Evolutionary conservation across 2,113 vertebrate species (phyloP), one percentile per base, ranked within the genome.

Genomic region (Furnarius figulus): DNA sequence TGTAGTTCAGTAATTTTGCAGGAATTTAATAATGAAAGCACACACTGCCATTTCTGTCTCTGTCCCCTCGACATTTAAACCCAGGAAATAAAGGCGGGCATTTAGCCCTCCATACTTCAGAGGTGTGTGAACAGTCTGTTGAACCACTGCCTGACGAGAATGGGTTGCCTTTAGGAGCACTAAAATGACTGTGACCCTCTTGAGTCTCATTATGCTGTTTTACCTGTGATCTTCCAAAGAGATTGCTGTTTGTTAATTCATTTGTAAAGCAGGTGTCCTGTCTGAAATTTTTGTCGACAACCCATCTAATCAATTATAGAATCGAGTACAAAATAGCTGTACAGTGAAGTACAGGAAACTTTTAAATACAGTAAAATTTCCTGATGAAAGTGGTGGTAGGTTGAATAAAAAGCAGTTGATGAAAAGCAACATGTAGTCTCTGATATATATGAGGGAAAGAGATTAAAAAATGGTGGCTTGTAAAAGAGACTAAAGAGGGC

Each of bases 31-130:
- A 80, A 46, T 80, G 83, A 85, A 93, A 94, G 62, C 52, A 19
- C 66, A 14, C 19, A 1, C 73, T 56, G 5, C 72, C 33, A 12
- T 79, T 87, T 86, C 68, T 74, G 2, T 53, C 40, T 68, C 58
- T 89, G 46, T 90, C 94, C 50, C 78, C 33, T 1, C 55, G 78
- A 35, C 52, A 55, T 80, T 91, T 70, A 96, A 87, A 50, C 67
- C 42, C 39, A 39, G 72, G 83, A 92, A 80, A 90, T 88, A 95
- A 93, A 95, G 90, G 52, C 74, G 87, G 61, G 25, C 39, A 53
- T 96, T 90, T 90, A 85, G 67, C 91, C 31, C 74, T 93, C 46
- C 37, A 0, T 76, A 17, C 85, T 93, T 93, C 75, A 93, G 71
- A 96, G 91, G 6, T 42, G 52, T 50, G 4, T 19, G 81, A 93